These are phyloP conservation scores for Trogon surrucura DNA, from an alignment of 2,113 vertebrate genomes.

Conservation along the genomic window DNA sequence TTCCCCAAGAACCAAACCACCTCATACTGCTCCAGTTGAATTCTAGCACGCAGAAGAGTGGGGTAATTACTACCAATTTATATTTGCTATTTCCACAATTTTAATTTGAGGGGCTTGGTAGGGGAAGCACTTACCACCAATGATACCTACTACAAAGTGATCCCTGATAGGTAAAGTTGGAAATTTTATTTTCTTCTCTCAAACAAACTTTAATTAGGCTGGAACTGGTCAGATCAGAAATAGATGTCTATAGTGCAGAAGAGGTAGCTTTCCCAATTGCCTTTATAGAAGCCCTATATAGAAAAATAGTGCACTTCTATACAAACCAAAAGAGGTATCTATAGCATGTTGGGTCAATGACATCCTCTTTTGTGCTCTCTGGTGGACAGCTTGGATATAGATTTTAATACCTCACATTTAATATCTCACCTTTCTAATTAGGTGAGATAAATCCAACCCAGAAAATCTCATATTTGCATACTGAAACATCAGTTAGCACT, in stretches of 20 bases:
- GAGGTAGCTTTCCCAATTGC: background rate
- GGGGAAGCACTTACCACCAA: background rate
- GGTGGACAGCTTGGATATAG: background rate
- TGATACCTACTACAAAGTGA: background rate
- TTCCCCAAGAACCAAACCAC: background rate
- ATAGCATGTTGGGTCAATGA: background rate
- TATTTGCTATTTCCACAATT: background rate
- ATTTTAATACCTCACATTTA: background rate
- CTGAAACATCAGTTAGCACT: background rate
- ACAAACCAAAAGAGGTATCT: background rate
- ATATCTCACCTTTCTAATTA: background rate
- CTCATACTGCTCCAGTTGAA: background rate
- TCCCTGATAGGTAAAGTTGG: background rate
- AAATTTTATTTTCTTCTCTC: background rate
- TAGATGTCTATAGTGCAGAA: background rate
- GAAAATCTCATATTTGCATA: background rate
- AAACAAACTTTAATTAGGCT: background rate
- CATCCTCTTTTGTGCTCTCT: background rate
- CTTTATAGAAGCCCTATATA: background rate
- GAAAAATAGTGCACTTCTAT: background rate
- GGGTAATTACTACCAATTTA: background rate
- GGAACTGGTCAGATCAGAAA: background rate
- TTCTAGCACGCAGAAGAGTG: background rate
- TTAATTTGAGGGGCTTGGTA: fast-evolving
- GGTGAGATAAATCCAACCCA: background rate